Percentiles rank a stretch among this genome's conserved stretches.
Evolutionary conservation across 2,888 invertebrate genomes (phyloP).

Genomic region (Andrena trimmerana): DNA sequence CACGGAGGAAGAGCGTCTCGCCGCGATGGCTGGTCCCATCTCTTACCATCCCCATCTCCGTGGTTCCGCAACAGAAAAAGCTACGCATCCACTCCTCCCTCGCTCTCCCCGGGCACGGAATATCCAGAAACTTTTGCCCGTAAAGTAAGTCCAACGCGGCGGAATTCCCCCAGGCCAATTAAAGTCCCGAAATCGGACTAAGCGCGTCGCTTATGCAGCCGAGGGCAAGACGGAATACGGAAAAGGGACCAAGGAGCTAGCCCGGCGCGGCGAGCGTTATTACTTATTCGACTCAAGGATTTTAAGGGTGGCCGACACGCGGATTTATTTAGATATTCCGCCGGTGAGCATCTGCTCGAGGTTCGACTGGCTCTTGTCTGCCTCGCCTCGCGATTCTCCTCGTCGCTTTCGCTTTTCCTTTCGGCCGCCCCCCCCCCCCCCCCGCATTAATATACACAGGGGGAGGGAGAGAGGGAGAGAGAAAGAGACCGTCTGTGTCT

Average conservation of each 20-base stretch:
- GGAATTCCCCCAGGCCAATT: conserved; percentile 78
- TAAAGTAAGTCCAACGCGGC: conserved; percentile 72
- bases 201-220: conserved; percentile 76
- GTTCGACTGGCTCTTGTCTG: conserved; percentile 68
- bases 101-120: conserved; percentile 47
- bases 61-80: conserved; percentile 20
- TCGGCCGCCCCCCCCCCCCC: conserved; percentile 40
- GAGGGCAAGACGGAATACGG: conserved; percentile 55
- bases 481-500: conserved; percentile 32
- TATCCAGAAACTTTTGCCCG: conserved; percentile 76
- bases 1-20: conserved; percentile 25
- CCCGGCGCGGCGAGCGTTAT: conserved; percentile 73
- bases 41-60: background rate
- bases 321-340: conserved; percentile 83
- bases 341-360: conserved; percentile 80
- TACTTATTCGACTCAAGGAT: conserved; percentile 81
- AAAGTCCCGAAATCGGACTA: conserved; percentile 80
- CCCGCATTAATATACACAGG: conserved; percentile 75
- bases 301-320: conserved; percentile 74
- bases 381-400: conserved; percentile 24
- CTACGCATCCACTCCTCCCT: conserved; percentile 34
- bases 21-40: background rate
- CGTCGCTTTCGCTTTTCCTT: conserved; percentile 53
- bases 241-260: conserved; percentile 47
- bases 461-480: conserved; percentile 15